A percentile compares a stretch with the other conserved stretches of the same genome.
Evolutionary conservation across 2,113 vertebrate species (phyloP).

Genomic region (Epinephelus lanceolatus): DNA sequence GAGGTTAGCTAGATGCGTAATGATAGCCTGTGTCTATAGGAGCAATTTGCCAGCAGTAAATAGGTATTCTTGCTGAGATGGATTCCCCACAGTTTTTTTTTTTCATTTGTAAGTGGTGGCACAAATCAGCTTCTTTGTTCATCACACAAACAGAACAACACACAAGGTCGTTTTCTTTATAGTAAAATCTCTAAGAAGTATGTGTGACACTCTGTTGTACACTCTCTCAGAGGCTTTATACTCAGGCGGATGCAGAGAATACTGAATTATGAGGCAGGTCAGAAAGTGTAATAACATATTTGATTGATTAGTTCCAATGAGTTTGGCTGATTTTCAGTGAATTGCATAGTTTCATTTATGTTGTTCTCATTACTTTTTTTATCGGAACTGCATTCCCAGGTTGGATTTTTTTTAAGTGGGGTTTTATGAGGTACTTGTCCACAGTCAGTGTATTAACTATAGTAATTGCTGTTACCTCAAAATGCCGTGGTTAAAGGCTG

Average conservation of each 20-base stretch:
- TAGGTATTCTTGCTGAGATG: constrained; percentile 32
- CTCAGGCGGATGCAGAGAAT: neutral
- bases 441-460: too few species aligned
- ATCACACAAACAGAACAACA: constrained; percentile 13
- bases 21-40: constrained; percentile 23
- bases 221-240: neutral
- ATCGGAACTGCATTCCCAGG: neutral
- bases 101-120: neutral
- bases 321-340: constrained; percentile 1
- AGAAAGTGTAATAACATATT: neutral
- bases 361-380: neutral
- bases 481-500: too few species aligned
- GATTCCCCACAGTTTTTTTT: constrained; percentile 10
- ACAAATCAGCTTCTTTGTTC: constrained; percentile 21
- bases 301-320: neutral
- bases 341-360: neutral
- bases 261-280: neutral
- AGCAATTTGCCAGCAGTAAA: constrained; percentile 37
- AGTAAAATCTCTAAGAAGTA: neutral
- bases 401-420: too few species aligned
- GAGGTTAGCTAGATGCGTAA: constrained; percentile 15
- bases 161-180: neutral
- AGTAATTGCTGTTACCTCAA: too few species aligned
- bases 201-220: neutral
- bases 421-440: too few species aligned